Base-by-base conservation (phyloP, 2,113 vertebrate genomes). In the Neodon shergylaensis region DNA sequence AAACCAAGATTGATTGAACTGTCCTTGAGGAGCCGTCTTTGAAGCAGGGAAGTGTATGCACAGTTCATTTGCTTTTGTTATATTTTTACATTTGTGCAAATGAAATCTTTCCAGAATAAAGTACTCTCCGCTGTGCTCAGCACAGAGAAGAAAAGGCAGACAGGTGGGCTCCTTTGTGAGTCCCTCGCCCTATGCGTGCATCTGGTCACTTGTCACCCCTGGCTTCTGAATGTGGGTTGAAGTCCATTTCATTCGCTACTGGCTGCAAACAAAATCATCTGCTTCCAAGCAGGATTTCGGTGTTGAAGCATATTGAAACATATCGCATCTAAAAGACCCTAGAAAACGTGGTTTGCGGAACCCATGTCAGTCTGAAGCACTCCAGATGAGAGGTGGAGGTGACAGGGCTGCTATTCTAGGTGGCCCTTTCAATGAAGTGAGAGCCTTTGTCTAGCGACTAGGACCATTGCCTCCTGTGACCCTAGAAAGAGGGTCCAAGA, bases 11-110 rank as follows among this genome's bases (percentile, higher is more conserved):
- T 19, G 86, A 97, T 85, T 85, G 65, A 92, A 65, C 26, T 26
- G 52, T 39, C 93, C 70, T 66, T 89, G 49, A 70, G 16, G 90
- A 39, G 28, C 72, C 19, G 3, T 85, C 76, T 78, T 81, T 79
- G 42, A 49, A 85, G 77, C 19, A 49, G 54, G 79, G 91, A 70
- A 22, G 21, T 77, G 17, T 19, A 95, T 14, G 52, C 39, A 9
- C 74, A 73, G 82, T 77, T 42, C 36, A 87, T 94, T 97, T 42
- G 54, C 84, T 70, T 19, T 11, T 61, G 31, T 95, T 47, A 87
- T 88, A 63, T 5, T 39, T 58, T 94, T 33, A 10, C 91, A 44
- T 39, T n/a, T 13, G 65, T 84, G 47, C 92, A 82, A 54, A 31
- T 3, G 21, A 65, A 66, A 52, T 12, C 28, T 14, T 90, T 94